These are phyloP conservation scores for Pedicia rivosa DNA, from an alignment of 2,888 invertebrate genomes.

Conservation along the genomic window DNA sequence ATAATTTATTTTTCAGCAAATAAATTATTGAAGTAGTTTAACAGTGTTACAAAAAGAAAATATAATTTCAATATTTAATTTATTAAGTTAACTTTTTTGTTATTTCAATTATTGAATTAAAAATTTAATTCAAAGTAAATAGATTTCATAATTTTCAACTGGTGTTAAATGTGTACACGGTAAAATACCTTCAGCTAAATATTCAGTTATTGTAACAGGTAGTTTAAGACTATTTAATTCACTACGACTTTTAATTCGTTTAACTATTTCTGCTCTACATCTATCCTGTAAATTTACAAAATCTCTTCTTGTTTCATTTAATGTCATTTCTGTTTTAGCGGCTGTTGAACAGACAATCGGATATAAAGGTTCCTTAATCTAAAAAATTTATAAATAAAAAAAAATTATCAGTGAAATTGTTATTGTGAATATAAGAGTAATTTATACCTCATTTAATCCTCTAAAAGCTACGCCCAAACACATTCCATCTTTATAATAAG, in stretches of 20 bases:
- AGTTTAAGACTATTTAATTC: slow-evolving; percentile 39
- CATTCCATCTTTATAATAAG: slow-evolving; percentile 52
- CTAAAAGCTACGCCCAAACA: slow-evolving; percentile 54
- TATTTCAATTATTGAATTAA: no score
- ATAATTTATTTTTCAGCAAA: no score
- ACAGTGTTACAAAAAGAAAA: no score
- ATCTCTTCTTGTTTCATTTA: slow-evolving; percentile 40
- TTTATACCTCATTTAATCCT: slow-evolving; percentile 36
- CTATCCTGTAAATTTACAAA: slow-evolving; percentile 52
- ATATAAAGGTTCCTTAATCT: slow-evolving; percentile 42
- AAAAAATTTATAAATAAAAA: slow-evolving; percentile 2
- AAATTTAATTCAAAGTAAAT: no score
- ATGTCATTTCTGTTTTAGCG: slow-evolving; percentile 55
- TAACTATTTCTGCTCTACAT: slow-evolving; percentile 44
- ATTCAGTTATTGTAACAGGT: slow-evolving; percentile 39
- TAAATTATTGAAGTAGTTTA: no score
- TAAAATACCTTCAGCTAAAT: slow-evolving; percentile 37
- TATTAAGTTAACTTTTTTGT: no score
- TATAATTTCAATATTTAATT: no score
- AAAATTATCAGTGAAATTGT: neutral
- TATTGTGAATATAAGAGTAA: neutral
- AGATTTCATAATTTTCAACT: slow-evolving; percentile 28
- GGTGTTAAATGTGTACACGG: slow-evolving; percentile 22
- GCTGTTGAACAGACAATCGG: slow-evolving; percentile 58
- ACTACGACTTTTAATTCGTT: slow-evolving; percentile 32